Percentiles rank a stretch among this genome's conserved stretches.
phyloP scores from a whole-genome alignment of 2,888 invertebrate genomes.

The Amphipoea oculea region DNA sequence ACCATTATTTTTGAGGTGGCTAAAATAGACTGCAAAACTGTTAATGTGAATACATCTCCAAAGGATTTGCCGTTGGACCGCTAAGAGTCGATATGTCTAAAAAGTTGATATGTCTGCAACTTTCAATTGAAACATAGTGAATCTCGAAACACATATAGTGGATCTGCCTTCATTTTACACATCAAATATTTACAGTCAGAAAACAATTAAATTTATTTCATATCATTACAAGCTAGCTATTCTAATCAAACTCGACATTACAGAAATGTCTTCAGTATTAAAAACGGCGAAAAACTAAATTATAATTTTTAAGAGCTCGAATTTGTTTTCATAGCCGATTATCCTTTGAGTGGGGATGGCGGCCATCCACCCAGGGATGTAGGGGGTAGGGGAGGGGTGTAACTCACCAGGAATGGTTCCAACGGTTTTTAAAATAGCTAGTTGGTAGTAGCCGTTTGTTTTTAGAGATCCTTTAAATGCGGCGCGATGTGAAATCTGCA shows the following conservation, averaged over 20 bases:
- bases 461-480: slow-evolving; percentile 63
- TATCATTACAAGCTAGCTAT: slow-evolving; percentile 3
- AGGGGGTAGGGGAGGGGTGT: slow-evolving; percentile 11
- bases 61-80: background rate
- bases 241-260: slow-evolving; percentile 1
- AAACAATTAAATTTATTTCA: slow-evolving; percentile 7
- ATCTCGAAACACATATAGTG: background rate
- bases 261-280: slow-evolving; percentile 15
- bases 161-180: background rate
- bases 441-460: slow-evolving; percentile 58
- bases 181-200: background rate
- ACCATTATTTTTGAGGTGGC: background rate
- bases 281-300: slow-evolving; percentile 48
- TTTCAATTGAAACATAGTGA: background rate
- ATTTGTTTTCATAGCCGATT: slow-evolving; percentile 68
- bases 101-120: background rate
- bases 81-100: background rate
- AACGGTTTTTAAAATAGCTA: slow-evolving; percentile 61
- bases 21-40: background rate
- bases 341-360: slow-evolving; percentile 62
- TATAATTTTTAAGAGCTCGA: slow-evolving; percentile 61
- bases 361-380: slow-evolving; percentile 19
- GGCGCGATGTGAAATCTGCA: slow-evolving; percentile 40
- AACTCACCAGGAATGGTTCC: slow-evolving; percentile 52
- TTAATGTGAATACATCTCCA: background rate